phyloP scores from a whole-genome alignment of 2,888 invertebrate genomes.

The Agonopterix arenella region DNA sequence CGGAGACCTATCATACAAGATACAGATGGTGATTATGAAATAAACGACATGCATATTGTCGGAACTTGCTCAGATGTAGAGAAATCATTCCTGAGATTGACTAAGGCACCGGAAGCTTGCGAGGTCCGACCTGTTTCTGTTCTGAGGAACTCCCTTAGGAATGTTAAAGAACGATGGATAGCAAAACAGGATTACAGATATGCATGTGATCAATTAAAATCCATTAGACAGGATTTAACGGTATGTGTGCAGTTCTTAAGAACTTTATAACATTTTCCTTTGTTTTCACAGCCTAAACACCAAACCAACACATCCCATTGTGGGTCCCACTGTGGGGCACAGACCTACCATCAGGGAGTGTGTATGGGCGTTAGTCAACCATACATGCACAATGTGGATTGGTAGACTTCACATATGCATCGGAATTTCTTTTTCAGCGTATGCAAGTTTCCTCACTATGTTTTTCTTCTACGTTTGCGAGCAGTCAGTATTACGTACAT shows the following conservation, averaged over 20 bases:
- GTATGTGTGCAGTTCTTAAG: conserved; percentile 70
- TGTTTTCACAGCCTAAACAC: too few relatives aligned
- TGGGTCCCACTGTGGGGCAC: too few relatives aligned
- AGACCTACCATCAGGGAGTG: too few relatives aligned
- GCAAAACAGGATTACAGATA: conserved; percentile 95
- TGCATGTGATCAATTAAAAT: conserved; percentile 98
- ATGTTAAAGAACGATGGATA: conserved; percentile 95
- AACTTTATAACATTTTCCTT: too few relatives aligned
- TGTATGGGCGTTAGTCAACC: too few relatives aligned
- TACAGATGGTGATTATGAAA: conserved; percentile 85
- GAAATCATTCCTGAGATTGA: conserved; percentile 96
- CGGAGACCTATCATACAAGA: conserved; percentile 74
- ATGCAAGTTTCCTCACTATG: too few relatives aligned
- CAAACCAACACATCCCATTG: too few relatives aligned
- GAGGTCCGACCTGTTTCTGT: conserved; percentile 94
- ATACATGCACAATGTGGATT: too few relatives aligned
- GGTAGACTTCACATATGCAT: too few relatives aligned
- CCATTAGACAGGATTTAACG: conserved; percentile 98
- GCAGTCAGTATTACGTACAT: too few relatives aligned
- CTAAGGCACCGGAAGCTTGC: conserved; percentile 94
- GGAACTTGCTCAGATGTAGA: conserved; percentile 97
- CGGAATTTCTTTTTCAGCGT: too few relatives aligned
- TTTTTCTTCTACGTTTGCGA: too few relatives aligned
- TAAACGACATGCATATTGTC: conserved; percentile 92
- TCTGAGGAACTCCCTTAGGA: conserved; percentile 88